These are phyloP conservation scores for Andrena bucephala DNA, from an alignment of 2,888 invertebrate genomes.

Conservation along the genomic window DNA sequence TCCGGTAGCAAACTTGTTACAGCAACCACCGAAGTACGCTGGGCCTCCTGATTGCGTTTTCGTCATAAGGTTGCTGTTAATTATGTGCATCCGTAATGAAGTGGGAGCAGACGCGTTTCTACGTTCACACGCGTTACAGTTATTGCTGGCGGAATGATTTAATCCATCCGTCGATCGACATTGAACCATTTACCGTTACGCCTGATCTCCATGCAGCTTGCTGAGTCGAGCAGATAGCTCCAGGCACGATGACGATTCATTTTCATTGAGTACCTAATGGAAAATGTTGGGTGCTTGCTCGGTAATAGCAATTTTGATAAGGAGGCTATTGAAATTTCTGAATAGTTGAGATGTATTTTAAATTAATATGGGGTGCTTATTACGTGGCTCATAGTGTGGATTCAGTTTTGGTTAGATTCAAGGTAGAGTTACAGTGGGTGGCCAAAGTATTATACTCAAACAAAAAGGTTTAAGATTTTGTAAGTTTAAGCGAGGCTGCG, in stretches of 20 bases:
- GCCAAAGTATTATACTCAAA: too few relatives aligned
- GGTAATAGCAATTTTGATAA: too few relatives aligned
- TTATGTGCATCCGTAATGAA: constrained; percentile 51
- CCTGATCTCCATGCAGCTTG: not conserved
- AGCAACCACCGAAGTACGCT: not conserved
- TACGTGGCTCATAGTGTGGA: too few relatives aligned
- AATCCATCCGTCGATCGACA: constrained; percentile 74
- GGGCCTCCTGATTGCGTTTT: constrained; percentile 4
- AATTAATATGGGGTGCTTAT: too few relatives aligned
- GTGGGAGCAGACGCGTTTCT: constrained; percentile 77
- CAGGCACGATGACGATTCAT: not conserved
- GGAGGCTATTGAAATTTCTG: too few relatives aligned
- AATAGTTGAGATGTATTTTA: too few relatives aligned
- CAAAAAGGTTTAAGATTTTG: too few relatives aligned
- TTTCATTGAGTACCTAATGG: not conserved
- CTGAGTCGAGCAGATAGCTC: constrained; percentile 9
- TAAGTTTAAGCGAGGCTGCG: too few relatives aligned
- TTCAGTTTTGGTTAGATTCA: too few relatives aligned
- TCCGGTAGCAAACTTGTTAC: not conserved
- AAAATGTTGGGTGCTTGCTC: too few relatives aligned
- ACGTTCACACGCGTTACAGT: constrained; percentile 80
- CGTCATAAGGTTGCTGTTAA: constrained; percentile 17
- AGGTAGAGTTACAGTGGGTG: too few relatives aligned
- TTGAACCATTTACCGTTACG: constrained; percentile 71
- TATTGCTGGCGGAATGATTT: constrained; percentile 55